Evolutionary conservation across 2,888 invertebrate species (phyloP), one percentile per base, ranked within the genome.

Genomic region (Andrena hattorfiana): DNA sequence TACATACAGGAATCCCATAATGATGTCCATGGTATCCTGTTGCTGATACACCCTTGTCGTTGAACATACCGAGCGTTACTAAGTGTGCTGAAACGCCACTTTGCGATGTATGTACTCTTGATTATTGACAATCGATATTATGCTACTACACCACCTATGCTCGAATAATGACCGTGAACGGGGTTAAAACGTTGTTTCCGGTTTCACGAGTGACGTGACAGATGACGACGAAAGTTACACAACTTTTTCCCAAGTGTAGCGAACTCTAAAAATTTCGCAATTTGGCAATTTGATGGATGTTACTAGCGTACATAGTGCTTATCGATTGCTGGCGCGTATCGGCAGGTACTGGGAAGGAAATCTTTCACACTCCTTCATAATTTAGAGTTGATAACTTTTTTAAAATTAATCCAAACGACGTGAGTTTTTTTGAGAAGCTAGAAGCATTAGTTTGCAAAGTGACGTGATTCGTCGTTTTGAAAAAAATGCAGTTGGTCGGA

Each of bases 41-140:
- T 51, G 71, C 23, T n/a, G 78, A 51, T 16, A 56, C 84, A 86
- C 82, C 90, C 80, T 87, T 71, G 75, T 85, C 86, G 83, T 73
- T 68, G 87, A 82, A 87, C 92, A 91, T 90, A 77, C 90, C 90
- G 89, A 85, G 81, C 82, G 68, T 77, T 76, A 92, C 92, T 92
- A 89, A 89, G 63, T 84, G 74, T 79, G 82, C 71, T 83, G 84
- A 85, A 87, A 87, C 70, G 64, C 28, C 72, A 74, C 74, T 85
- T 80, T 80, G 75, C 85, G 54, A 83, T 86, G 66, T 84, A 82
- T 86, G 66, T 82, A 82, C 76, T 70, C 81, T 90, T 90, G 90
- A 90, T 90, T 91, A 90, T 92, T 89, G 90, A 90, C 91, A 91
- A 92, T 92, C 92, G 83, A 92, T 92, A 92, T 77, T 78, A 67